Conservation (phyloP, 2,797 vertebrate genomes). For the Peromyscus attwateri region DNA sequence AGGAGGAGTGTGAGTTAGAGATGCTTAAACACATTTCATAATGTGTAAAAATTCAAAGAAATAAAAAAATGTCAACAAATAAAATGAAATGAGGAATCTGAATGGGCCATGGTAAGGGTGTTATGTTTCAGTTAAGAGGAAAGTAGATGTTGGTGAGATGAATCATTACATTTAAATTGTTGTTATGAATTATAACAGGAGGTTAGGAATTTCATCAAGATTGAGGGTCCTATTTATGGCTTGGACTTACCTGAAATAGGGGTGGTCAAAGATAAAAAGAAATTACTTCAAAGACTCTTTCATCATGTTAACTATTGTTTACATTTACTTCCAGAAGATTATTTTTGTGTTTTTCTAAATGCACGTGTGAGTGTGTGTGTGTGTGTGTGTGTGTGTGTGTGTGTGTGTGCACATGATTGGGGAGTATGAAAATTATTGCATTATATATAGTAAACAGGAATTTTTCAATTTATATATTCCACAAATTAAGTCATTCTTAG, state of each 20-base stretch:
- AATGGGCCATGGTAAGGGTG: not conserved
- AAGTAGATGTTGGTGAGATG: not conserved
- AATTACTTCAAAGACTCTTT: not conserved
- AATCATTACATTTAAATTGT: not conserved
- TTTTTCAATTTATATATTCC: not conserved
- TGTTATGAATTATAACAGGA: not conserved
- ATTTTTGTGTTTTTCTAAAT: not conserved
- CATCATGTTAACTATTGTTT: constrained; percentile 7
- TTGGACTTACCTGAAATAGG: not conserved
- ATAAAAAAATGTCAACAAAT: not conserved
- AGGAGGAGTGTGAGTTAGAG: not conserved
- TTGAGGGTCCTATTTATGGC: not conserved
- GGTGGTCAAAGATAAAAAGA: not conserved
- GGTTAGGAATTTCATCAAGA: not conserved
- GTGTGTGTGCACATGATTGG: not conserved
- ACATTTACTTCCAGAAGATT: not conserved
- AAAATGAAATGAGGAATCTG: not conserved
- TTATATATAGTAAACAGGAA: not conserved
- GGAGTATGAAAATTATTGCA: not conserved
- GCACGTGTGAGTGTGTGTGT: not conserved
- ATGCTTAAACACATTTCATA: not conserved
- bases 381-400: not conserved
- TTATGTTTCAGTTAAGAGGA: constrained; percentile 12
- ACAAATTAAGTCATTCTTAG: not conserved
- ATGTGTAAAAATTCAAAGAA: not conserved